Evolutionary conservation across 2,888 invertebrate genomes (phyloP).

Genomic region (Scrobipalpa atriplicella): DNA sequence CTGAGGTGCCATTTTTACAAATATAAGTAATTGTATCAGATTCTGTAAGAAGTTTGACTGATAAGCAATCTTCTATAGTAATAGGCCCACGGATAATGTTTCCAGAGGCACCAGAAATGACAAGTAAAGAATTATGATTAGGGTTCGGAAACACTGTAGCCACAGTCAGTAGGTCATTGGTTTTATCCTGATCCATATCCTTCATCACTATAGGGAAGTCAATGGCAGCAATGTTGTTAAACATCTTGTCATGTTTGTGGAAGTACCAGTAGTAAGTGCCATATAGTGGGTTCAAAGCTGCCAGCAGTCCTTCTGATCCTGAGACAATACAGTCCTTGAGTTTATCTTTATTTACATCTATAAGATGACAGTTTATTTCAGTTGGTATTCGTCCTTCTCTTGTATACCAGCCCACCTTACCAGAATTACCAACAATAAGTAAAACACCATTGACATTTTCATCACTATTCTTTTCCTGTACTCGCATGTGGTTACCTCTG

Average conservation of each 20-base stretch:
- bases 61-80: slow-evolving; percentile 81
- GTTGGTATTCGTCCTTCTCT: slow-evolving; percentile 86
- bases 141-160: slow-evolving; percentile 77
- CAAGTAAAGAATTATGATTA: slow-evolving; percentile 84
- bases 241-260: slow-evolving; percentile 79
- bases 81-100: slow-evolving; percentile 85
- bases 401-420: slow-evolving; percentile 89
- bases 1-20: slow-evolving; percentile 83
- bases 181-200: slow-evolving; percentile 88
- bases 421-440: slow-evolving; percentile 86
- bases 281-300: slow-evolving; percentile 77
- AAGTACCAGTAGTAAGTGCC: slow-evolving; percentile 83
- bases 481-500: slow-evolving; percentile 85
- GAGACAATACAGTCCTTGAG: slow-evolving; percentile 89
- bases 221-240: slow-evolving; percentile 80
- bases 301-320: slow-evolving; percentile 85
- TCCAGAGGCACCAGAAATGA: slow-evolving; percentile 88
- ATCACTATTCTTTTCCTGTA: slow-evolving; percentile 72
- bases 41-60: slow-evolving; percentile 81
- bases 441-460: slow-evolving; percentile 86
- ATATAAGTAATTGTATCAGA: slow-evolving; percentile 80
- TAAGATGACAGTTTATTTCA: slow-evolving; percentile 87
- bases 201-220: slow-evolving; percentile 88
- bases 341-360: slow-evolving; percentile 88
- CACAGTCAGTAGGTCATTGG: slow-evolving; percentile 86